Evolutionary conservation across 2,113 vertebrate species (phyloP).

Genomic region (Misgurnus mizolepis): DNA sequence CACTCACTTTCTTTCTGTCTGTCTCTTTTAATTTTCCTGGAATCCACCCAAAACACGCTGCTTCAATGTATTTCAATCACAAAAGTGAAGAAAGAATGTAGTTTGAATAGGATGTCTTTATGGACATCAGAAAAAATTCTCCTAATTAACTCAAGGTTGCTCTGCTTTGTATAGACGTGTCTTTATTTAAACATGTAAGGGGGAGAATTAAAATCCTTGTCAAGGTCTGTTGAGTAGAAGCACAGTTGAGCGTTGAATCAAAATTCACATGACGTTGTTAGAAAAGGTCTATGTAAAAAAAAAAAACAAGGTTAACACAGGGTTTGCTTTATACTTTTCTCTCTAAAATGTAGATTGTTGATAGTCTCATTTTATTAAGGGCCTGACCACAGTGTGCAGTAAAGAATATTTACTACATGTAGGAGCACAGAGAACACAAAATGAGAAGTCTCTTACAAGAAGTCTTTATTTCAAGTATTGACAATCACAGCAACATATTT

Average conservation of each 20-base stretch:
- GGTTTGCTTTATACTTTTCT: slow-evolving; percentile 33
- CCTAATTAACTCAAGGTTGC: slow-evolving; percentile 46
- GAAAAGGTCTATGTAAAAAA: slow-evolving; percentile 33
- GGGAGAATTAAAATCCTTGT: slow-evolving; percentile 17
- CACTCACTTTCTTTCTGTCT: neutral
- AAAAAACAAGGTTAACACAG: slow-evolving; percentile 50
- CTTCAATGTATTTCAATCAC: slow-evolving; percentile 45
- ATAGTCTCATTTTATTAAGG: neutral
- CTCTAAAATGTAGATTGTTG: neutral
- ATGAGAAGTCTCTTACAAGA: neutral
- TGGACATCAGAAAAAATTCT: slow-evolving; percentile 27
- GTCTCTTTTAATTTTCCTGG: slow-evolving; percentile 30
- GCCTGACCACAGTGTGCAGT: slow-evolving; percentile 21
- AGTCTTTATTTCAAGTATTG: slow-evolving; percentile 16
- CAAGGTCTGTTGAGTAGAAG: slow-evolving; percentile 51
- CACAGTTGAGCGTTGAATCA: slow-evolving; percentile 17
- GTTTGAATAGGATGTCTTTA: slow-evolving; percentile 44
- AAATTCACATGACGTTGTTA: slow-evolving; percentile 35
- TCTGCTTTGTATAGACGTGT: slow-evolving; percentile 44
- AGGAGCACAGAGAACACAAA: neutral
- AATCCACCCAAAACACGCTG: slow-evolving; percentile 28
- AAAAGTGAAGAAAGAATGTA: slow-evolving; percentile 34
- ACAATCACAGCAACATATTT: slow-evolving; percentile 1
- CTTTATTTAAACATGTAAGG: slow-evolving; percentile 41
- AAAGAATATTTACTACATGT: slow-evolving; percentile 9